These are phyloP conservation scores for Synanthedon tipuliformis DNA, from an alignment of 2,888 invertebrate species.

Conservation along the genomic window DNA sequence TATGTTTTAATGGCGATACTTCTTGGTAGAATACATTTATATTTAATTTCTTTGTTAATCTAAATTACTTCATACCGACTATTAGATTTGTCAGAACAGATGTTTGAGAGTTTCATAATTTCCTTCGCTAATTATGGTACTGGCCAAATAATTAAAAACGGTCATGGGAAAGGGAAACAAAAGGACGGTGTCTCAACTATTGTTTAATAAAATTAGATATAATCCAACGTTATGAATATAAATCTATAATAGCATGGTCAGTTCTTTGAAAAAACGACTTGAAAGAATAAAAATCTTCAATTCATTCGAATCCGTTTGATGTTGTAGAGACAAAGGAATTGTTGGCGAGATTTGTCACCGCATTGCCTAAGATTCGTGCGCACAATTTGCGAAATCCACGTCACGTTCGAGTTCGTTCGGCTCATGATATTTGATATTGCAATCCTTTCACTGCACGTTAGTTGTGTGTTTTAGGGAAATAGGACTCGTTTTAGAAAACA, in stretches of 20 bases:
- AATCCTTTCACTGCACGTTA: conserved; percentile 45
- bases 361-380: conserved; percentile 43
- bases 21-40: conserved; percentile 6
- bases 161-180: neutral
- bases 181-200: neutral
- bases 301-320: too few relatives aligned
- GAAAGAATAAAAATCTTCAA: too few relatives aligned
- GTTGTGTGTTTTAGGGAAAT: neutral
- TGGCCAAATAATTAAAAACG: neutral
- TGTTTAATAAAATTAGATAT: neutral
- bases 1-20: conserved; percentile 2
- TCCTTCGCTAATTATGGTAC: too few relatives aligned
- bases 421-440: conserved; percentile 46
- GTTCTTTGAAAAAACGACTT: too few relatives aligned
- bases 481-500: neutral
- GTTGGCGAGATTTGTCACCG: conserved; percentile 41
- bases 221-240: too few relatives aligned
- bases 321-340: conserved; percentile 15
- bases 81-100: too few relatives aligned
- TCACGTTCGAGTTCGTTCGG: conserved; percentile 32
- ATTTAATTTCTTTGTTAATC: too few relatives aligned
- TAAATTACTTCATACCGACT: too few relatives aligned
- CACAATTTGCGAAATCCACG: conserved; percentile 51
- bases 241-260: too few relatives aligned
- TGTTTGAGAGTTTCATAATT: too few relatives aligned